Percentiles rank a stretch among this genome's conserved stretches.
Conservation (phyloP, 2,113 vertebrate genomes). For the Platanista minor region DNA sequence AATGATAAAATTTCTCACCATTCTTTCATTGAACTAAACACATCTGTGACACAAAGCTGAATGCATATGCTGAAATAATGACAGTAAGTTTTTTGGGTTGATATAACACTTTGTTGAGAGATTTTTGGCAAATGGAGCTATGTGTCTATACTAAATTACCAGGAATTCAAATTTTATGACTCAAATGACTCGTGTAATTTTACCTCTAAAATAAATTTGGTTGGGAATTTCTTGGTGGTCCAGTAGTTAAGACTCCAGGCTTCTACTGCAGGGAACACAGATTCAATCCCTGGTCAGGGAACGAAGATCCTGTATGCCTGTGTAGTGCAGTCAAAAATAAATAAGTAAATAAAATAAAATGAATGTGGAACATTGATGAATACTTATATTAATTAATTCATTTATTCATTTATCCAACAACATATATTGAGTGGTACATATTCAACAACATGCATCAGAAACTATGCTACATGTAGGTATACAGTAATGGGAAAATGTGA, state of each 20-base stretch:
- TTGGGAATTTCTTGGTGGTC: background rate
- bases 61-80: background rate
- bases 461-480: background rate
- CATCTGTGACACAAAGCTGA: background rate
- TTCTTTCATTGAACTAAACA: constrained; percentile 4
- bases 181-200: background rate
- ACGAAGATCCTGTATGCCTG: background rate
- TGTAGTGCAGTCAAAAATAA: background rate
- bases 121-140: background rate
- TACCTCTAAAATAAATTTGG: background rate
- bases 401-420: background rate
- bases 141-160: background rate
- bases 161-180: background rate
- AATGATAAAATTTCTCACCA: constrained; percentile 57
- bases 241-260: background rate
- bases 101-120: background rate
- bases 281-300: background rate
- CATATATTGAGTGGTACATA: background rate
- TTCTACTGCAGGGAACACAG: background rate
- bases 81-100: background rate
- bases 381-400: background rate
- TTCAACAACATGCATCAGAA: background rate
- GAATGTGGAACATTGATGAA: background rate
- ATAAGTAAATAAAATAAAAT: background rate
- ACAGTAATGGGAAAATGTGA: background rate